Base-by-base conservation (phyloP, 2,113 vertebrate genomes). In the Lophius piscatorius region DNA sequence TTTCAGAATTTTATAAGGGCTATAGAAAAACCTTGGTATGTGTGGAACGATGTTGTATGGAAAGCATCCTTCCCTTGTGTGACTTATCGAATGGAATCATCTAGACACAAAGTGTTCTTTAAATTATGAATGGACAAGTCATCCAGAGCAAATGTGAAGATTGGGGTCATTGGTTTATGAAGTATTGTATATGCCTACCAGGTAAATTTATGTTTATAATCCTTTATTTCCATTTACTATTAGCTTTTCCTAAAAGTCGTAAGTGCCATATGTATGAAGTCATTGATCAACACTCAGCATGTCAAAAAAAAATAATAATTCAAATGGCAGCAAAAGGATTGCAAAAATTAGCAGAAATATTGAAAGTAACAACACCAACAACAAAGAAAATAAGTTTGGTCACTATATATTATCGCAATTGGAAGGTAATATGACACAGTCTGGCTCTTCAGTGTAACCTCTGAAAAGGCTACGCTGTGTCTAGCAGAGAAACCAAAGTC, bases 81-180 rank as follows among this genome's bases (percentile, higher is more conserved):
- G 59, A 69, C 51, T 52, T 18, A 33, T 9, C 9, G 24, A 46
- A 48, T 63, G 35, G 51, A 21, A 52, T 33, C 28, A 59, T n/a
- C n/a, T n/a, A 68, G 64, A 67, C 58, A 51, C 50, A 55, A 21
- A 26, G 38, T 29, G 16, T 34, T 74, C 12, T 86, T 81, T 67
- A 73, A 66, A 79, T 73, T 81, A 77, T 85, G 67, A 85, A 72
- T 24, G 70, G 70, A 18, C 29, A 35, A 61, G 66, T 35, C 62
- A 45, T 51, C 33, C 21, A n/a, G 31, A 67, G n/a, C 21, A 16
- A 63, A 16, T 39, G 63, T 39, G 38, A 39, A 48, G n/a, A 71
- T 60, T 20, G 46, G n/a, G 59, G 63, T 73, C 65, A 74, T 1
- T 0, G 20, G 11, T 51, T 39, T n/a, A 11, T 34, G 18, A 35